Evolutionary conservation across 1,140 invertebrate species (phyloP).

Genomic region (Thaumetopoea pityocampa): DNA sequence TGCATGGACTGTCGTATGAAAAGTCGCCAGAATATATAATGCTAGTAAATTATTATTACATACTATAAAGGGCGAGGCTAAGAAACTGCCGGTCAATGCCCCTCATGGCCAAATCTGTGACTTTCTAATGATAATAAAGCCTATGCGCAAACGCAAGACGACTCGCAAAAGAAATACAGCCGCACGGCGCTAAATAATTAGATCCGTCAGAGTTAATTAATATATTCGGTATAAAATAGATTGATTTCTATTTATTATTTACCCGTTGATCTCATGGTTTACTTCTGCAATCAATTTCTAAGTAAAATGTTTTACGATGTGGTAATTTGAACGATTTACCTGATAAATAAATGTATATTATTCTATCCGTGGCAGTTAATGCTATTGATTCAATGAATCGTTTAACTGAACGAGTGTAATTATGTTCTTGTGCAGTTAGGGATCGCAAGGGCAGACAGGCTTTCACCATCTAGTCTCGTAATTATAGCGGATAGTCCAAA

Average conservation of each 20-base stretch:
- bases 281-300: conserved; percentile 2
- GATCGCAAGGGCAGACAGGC: conserved; percentile 64
- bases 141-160: conserved; percentile 38
- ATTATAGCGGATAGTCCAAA: conserved; percentile 30
- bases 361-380: conserved; percentile 31
- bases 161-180: conserved; percentile 37
- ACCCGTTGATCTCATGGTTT: conserved; percentile 3
- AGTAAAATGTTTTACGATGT: not conserved
- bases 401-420: conserved; percentile 57
- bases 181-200: conserved; percentile 25
- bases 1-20: no score
- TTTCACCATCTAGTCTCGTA: conserved; percentile 58
- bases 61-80: conserved; percentile 51
- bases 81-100: conserved; percentile 54
- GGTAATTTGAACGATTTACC: conserved; percentile 10
- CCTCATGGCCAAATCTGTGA: conserved; percentile 53
- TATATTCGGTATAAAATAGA: conserved; percentile 29
- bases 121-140: conserved; percentile 69
- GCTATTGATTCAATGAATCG: conserved; percentile 48
- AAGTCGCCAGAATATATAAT: no score
- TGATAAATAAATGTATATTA: conserved; percentile 22
- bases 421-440: conserved; percentile 61
- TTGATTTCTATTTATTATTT: conserved; percentile 16
- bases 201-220: conserved; percentile 30
- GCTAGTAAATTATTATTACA: conserved; percentile 28